Conservation (phyloP, 2,113 vertebrate genomes). For the Orientallactaga bullata region DNA sequence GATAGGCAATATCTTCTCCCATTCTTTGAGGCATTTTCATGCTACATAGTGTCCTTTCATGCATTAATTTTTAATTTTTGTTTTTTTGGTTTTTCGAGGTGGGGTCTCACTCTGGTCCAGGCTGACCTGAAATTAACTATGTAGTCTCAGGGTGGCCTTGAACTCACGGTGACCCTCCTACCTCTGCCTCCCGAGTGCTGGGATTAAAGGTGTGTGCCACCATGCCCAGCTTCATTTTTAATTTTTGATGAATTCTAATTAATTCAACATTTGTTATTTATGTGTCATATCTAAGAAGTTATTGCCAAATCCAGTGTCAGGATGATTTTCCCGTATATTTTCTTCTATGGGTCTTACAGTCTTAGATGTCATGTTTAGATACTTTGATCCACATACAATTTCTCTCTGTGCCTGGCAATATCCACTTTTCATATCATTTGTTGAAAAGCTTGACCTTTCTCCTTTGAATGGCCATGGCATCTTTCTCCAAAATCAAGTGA, state of each 20-base stretch:
- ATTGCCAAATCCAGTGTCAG: slow-evolving; percentile 8
- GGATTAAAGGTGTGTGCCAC: too few species aligned
- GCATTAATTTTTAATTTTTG: slow-evolving; percentile 25
- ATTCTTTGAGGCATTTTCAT: slow-evolving; percentile 33
- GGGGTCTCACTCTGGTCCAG: too few species aligned
- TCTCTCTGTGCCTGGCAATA: slow-evolving; percentile 22
- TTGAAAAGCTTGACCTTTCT: slow-evolving; percentile 41
- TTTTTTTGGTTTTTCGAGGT: too few species aligned
- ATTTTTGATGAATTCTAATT: slow-evolving; percentile 24
- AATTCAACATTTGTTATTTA: slow-evolving; percentile 43
- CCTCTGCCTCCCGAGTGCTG: too few species aligned
- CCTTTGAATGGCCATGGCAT: background rate
- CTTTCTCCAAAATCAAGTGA: slow-evolving; percentile 41
- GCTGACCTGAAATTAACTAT: too few species aligned
- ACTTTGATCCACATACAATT: slow-evolving; percentile 43
- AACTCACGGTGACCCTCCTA: too few species aligned
- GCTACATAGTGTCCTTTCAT: slow-evolving; percentile 19
- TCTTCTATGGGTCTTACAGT: slow-evolving; percentile 35
- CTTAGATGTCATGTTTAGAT: slow-evolving; percentile 17
- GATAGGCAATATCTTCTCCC: slow-evolving; percentile 26
- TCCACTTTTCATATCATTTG: slow-evolving; percentile 35
- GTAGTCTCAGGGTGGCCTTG: too few species aligned
- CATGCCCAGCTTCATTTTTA: too few species aligned
- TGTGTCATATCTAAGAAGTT: slow-evolving; percentile 27
- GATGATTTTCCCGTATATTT: slow-evolving; percentile 28